These are phyloP conservation scores for Nomada lathburiana DNA, from an alignment of 2,888 invertebrate genomes.

Conservation along the genomic window DNA sequence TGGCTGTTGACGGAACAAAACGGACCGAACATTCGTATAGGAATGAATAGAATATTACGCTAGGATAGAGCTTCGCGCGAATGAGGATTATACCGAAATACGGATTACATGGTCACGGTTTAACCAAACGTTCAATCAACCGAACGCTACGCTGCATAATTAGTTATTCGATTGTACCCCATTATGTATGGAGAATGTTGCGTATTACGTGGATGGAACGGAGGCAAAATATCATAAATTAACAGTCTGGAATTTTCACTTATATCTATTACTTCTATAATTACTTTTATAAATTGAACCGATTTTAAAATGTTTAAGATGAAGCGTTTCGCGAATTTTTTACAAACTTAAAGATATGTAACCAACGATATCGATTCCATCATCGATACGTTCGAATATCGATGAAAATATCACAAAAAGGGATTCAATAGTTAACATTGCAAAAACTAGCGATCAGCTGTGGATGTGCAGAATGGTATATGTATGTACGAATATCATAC, in stretches of 20 bases:
- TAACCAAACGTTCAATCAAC: conserved; percentile 7
- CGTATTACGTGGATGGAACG: neutral
- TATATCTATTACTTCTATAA: neutral
- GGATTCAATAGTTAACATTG: neutral
- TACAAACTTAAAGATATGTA: neutral
- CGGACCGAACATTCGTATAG: neutral
- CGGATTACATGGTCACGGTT: neutral
- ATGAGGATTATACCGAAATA: neutral
- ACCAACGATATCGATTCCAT: neutral
- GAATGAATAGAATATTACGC: neutral
- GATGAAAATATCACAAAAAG: neutral
- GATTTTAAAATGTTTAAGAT: neutral
- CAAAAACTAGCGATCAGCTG: neutral
- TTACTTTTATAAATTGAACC: neutral
- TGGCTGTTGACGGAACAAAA: neutral
- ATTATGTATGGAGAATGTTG: neutral
- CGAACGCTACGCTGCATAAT: neutral
- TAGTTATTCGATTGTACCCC: neutral
- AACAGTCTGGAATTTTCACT: neutral
- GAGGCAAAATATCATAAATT: neutral
- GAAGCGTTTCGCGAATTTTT: neutral
- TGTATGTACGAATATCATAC: neutral
- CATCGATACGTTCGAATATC: no score
- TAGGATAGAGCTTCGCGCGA: neutral
- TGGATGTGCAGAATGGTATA: neutral